Base-by-base conservation (phyloP, 2,113 vertebrate genomes). In the Carlito syrichta region DNA sequence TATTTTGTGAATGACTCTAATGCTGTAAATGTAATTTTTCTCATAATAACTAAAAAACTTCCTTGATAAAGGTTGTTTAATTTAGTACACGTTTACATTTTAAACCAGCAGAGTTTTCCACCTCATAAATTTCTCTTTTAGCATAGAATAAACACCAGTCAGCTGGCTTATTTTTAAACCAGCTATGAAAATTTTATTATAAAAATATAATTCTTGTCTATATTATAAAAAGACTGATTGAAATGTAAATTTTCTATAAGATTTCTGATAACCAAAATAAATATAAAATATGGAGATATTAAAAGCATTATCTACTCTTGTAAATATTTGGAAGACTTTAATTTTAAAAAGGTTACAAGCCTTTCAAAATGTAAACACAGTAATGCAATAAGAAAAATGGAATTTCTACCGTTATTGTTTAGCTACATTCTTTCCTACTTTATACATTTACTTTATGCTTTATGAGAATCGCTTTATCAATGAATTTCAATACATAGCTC, bases 401-500 rank as follows among this genome's bases (percentile, higher is more conserved):
- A 91, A 23, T 38, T 1, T 0, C 14, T 92, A 45, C 32, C 81
- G 96, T 97, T 89, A 96, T 69, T 83, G 79, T 86, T 87, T 97
- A 73, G 0, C 4, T 62, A 76, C 5, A 1, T 62, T 95, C 54
- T 97, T 96, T 54, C 58, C 10, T 38, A 19, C 86, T 85, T 78
- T 40, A 83, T 38, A 56, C 20, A 97, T 93, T 58, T 96, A 81
- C 97, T 96, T 97, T 96, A 93, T 86, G 38, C 43, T 71, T 97
- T 48, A 91, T 5, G 38, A 90, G 11, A 90, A 97, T 87, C 88
- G 0, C 83, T 97, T 98, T 95, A 73, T 93, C 85, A 96, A 90
- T 96, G 91, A 97, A 97, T 92, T 95, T 97, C 22, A 92, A 91
- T 95, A 96, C 52, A 76, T 79, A 48, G 20, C 81, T 96, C 73